A percentile compares a stretch with the other conserved stretches of the same genome.
phyloP scores from a whole-genome alignment of 2,888 invertebrate genomes.

The Melinaea menophilus region DNA sequence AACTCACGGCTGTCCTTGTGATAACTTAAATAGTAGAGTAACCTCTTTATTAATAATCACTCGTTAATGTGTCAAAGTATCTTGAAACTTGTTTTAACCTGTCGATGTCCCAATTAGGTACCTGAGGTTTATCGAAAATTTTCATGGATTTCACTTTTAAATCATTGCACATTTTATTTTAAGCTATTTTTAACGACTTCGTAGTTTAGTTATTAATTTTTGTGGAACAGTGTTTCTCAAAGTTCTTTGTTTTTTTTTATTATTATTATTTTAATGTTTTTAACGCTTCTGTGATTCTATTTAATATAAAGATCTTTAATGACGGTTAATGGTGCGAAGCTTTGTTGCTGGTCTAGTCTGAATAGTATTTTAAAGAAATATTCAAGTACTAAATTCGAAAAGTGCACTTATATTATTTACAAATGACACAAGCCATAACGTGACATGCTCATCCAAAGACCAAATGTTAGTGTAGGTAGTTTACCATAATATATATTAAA shows the following conservation, averaged over 20 bases:
- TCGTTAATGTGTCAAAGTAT: conserved; percentile 39
- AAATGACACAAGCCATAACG: conserved; percentile 70
- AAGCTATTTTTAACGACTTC: conserved; percentile 36
- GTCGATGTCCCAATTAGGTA: conserved; percentile 64
- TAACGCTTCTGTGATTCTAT: conserved; percentile 62
- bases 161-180: conserved; percentile 36
- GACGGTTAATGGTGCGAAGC: conserved; percentile 49
- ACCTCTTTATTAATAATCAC: conserved; percentile 23
- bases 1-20: conserved; percentile 58
- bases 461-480: conserved; percentile 72
- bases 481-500: conserved; percentile 49
- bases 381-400: conserved; percentile 63
- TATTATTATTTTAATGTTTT: conserved; percentile 48
- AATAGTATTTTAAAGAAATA: conserved; percentile 56
- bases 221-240: conserved; percentile 76
- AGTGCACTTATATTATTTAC: conserved; percentile 75
- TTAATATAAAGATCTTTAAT: conserved; percentile 43
- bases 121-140: conserved; percentile 62
- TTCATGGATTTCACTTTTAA: conserved; percentile 36
- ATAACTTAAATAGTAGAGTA: conserved; percentile 44
- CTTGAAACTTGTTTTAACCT: conserved; percentile 28
- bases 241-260: conserved; percentile 46
- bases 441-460: conserved; percentile 77
- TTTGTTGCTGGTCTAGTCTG: conserved; percentile 70
- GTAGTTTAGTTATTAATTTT: conserved; percentile 42